Base-by-base conservation (phyloP, 2,797 vertebrate species). In the Gymnopithys bicolor region DNA sequence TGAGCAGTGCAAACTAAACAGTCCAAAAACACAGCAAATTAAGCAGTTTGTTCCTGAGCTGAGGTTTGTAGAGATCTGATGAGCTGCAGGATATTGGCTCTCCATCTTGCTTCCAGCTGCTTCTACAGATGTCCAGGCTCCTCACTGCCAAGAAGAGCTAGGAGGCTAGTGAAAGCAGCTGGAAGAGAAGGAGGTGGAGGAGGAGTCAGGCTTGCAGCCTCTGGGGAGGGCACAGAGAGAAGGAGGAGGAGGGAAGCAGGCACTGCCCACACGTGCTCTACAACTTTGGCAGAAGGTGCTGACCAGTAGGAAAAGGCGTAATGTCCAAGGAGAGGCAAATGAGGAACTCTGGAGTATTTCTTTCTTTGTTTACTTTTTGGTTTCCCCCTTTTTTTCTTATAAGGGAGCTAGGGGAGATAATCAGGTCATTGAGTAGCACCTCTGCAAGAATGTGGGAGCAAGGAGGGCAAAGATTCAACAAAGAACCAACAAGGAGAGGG, bases 41-140 rank as follows among this genome's bases (percentile, higher is more conserved):
- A 87, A 96, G 87, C 91, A 95, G 91, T 83, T 92, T 92, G 93
- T 87, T 92, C 92, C 93, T 73, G 86, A 94, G 93, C 74, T 88
- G 94, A 86, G 90, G 94, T 96, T 95, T 93, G 92, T 69, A 56
- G 89, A 93, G 91, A 84, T 87, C 92, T 95, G 90, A 94, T 83
- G 82, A 95, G 87, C 93, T 96, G 91, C 92, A 95, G 78, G 93
- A 86, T 95, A 84, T 83, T 96, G 94, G 97, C 94, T 95, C 89
- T 93, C 93, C 90, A 73, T 95, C 94, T 96, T 95, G 95, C 85
- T 94, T 96, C 94, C 96, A 96, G 96, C 96, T 96, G 96, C 94
- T 95, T 94, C 94, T 95, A 95, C 95, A 97, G 97, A 97, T 97
- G 96, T 96, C 94, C 49, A 10, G 87, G 64, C 87, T 96, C 83